Conservation (phyloP, 1,140 invertebrate species). For the Caerostris extrusa region DNA sequence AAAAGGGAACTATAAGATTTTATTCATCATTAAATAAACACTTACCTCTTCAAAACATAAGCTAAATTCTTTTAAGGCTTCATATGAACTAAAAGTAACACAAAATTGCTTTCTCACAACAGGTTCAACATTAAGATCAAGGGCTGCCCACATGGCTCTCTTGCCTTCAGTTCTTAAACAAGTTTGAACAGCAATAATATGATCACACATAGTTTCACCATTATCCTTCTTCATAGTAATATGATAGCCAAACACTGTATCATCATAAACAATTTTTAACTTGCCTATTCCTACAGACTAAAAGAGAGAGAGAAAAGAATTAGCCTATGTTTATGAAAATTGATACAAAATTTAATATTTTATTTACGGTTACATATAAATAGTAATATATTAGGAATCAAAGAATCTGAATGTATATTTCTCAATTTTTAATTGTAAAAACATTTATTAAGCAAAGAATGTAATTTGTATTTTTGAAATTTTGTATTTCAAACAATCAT, state of each 20-base stretch:
- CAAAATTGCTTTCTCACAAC: conserved; percentile 81
- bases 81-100: conserved; percentile 82
- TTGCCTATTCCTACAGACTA: conserved; percentile 81
- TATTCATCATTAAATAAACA: background rate
- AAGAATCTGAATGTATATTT: background rate
- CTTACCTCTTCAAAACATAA: conserved; percentile 82
- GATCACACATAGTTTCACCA: conserved; percentile 82
- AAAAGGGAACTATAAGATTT: background rate
- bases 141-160: conserved; percentile 83
- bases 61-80: conserved; percentile 82
- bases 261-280: conserved; percentile 83
- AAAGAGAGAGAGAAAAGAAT: conserved; percentile 33
- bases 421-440: background rate
- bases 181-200: conserved; percentile 83
- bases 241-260: conserved; percentile 82
- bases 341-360: background rate
- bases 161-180: conserved; percentile 81
- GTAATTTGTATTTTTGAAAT: background rate
- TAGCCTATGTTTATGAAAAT: background rate
- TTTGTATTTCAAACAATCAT: background rate
- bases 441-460: background rate
- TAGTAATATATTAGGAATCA: background rate
- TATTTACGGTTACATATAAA: background rate
- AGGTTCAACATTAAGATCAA: conserved; percentile 82
- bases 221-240: conserved; percentile 82